Conservation (phyloP, 2,113 vertebrate genomes). For the Equus przewalskii region DNA sequence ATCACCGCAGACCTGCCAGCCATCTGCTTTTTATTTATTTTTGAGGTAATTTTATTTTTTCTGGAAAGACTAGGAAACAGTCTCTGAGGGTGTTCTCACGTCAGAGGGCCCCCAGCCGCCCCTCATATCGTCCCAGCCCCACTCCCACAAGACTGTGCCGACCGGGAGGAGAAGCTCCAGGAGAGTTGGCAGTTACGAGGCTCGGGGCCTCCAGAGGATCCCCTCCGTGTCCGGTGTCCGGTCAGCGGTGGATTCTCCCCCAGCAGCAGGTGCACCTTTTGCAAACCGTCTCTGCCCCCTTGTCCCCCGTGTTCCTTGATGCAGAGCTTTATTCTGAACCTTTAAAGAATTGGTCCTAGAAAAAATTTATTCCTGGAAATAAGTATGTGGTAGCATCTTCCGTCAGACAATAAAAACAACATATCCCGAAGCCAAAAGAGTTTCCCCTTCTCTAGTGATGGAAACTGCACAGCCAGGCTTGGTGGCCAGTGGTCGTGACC, state of each 20-base stretch:
- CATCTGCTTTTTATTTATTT: too few relatives aligned
- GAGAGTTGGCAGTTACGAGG: too few relatives aligned
- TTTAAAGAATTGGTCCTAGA: neutral
- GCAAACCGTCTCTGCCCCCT: rapidly evolving
- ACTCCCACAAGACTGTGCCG: too few relatives aligned
- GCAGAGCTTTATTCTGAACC: neutral
- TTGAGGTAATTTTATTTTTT: neutral
- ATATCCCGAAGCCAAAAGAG: neutral
- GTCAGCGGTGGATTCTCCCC: too few relatives aligned
- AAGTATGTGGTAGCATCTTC: neutral
- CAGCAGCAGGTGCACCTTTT: neutral
- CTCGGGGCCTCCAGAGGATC: too few relatives aligned
- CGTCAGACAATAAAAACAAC: neutral
- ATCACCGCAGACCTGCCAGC: too few relatives aligned
- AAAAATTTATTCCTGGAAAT: neutral
- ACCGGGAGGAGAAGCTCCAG: too few relatives aligned
- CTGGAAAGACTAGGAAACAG: neutral
- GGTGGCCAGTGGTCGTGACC: neutral
- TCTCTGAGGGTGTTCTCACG: too few relatives aligned
- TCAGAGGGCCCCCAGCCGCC: too few relatives aligned
- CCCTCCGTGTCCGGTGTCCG: too few relatives aligned
- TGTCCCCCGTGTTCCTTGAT: rapidly evolving
- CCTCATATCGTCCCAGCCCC: too few relatives aligned
- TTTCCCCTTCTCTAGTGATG: neutral
- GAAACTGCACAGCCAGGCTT: neutral